Evolutionary conservation across 2,888 invertebrate species (phyloP).

Genomic region (Diarsia mendica): DNA sequence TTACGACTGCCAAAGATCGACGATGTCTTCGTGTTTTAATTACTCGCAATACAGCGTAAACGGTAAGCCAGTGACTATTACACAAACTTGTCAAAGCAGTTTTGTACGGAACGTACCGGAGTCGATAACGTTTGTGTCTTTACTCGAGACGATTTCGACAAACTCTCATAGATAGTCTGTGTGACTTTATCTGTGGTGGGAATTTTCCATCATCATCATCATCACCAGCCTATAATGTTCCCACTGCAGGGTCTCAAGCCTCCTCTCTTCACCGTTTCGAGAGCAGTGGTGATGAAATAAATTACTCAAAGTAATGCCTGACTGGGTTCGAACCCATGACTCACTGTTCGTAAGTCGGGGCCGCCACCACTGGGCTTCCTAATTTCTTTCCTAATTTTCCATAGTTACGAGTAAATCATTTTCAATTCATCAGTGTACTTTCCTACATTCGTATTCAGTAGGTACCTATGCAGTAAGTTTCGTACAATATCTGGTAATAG

Average conservation of each 20-base stretch:
- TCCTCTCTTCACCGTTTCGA: no score
- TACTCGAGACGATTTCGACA: background rate
- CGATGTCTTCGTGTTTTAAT: background rate
- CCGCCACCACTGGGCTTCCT: no score
- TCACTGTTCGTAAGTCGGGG: no score
- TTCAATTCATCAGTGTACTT: background rate
- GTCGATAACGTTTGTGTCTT: no score
- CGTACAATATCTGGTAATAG: conserved; percentile 15
- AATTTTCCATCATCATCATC: background rate
- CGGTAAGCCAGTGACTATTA: background rate
- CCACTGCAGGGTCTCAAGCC: no score
- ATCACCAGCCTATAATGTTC: no score
- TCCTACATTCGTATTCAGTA: background rate
- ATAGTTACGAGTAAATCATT: no score
- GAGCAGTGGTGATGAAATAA: no score
- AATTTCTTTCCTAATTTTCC: no score
- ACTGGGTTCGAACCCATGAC: no score
- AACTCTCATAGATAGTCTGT: background rate
- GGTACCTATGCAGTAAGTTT: background rate
- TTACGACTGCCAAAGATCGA: no score
- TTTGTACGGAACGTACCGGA: background rate
- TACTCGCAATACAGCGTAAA: background rate
- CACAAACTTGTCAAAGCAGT: background rate
- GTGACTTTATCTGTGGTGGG: background rate
- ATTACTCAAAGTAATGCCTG: no score